phyloP scores from a whole-genome alignment of 2,888 invertebrate genomes.

The Orthosia gothica region DNA sequence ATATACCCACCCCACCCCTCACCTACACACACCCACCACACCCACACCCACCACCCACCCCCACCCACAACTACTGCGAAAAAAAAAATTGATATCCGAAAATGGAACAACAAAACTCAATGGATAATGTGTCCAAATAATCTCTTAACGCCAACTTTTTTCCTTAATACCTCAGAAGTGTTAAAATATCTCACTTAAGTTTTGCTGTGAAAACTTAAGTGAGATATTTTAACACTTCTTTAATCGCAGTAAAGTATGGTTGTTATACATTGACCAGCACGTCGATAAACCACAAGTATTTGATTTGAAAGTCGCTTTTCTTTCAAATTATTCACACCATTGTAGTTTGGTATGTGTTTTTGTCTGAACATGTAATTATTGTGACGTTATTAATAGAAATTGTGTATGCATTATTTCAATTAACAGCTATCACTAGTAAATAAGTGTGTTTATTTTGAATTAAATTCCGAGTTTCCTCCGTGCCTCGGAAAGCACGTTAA shows the following conservation, averaged over 20 bases:
- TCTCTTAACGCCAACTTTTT: constrained; percentile 72
- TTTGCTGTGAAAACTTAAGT: no score
- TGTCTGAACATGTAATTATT: not conserved
- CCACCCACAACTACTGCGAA: no score
- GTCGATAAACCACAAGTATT: constrained; percentile 59
- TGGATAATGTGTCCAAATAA: constrained; percentile 67
- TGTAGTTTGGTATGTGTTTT: constrained; percentile 7
- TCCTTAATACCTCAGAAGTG: constrained; percentile 71
- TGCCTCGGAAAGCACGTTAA: no score
- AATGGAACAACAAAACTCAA: constrained; percentile 44
- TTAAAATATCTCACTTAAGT: constrained; percentile 68
- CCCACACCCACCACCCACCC: no score
- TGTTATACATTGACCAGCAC: constrained; percentile 52
- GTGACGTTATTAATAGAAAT: not conserved
- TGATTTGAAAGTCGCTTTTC: constrained; percentile 55
- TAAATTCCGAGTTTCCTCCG: no score
- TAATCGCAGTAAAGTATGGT: constrained; percentile 65
- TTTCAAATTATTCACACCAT: constrained; percentile 25
- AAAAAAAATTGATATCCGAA: not conserved
- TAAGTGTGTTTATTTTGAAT: constrained; percentile 13
- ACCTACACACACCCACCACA: no score
- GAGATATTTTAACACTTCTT: no score
- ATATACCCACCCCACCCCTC: no score
- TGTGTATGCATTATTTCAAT: not conserved
- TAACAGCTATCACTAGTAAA: not conserved